Evolutionary conservation across 2,797 vertebrate genomes (phyloP), one percentile per base, ranked within the genome.

Genomic region (Schizopygopsis pylzovi): DNA sequence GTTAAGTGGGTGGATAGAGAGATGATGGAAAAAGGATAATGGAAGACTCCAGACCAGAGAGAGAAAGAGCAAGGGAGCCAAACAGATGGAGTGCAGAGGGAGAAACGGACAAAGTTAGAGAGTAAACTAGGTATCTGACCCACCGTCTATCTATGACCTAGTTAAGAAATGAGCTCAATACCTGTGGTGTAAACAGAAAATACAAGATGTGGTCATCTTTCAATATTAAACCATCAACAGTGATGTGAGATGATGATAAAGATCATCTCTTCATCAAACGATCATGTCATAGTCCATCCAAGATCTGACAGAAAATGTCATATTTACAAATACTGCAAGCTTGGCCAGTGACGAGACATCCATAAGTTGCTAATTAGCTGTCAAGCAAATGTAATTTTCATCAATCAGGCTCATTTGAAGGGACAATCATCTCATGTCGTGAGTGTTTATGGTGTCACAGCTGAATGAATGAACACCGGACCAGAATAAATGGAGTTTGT

Each of bases 21-120:
- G 77, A 88, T 75, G 80, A 88, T 52, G 73, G 82, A 87, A 87
- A 88, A 89, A 61, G 83, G 86, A 72, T 87, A 87, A 89, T 86
- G 78, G 84, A 83, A n/a, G 45, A 67, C 63, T 49, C 73, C 71
- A 84, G 84, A 82, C 52, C 28, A 85, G 45, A 71, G 63, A 70
- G 59, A 81, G 61, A 76, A 65, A 61, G 25, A 61, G 81, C 5
- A 15, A 78, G 61, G 63, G 72, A 77, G 86, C 85, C 86, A 80
- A 84, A 84, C 73, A 83, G 70, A 81, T 49, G 71, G 65, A 82
- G 80, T 39, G 73, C 77, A 79, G 37, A 63, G 41, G 47, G 84
- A 87, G 82, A 84, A 80, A 89, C 88, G 85, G 39, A 90, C 52
- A 87, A 88, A 83, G 73, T 45, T 73, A 75, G 78, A 84, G 61